Conservation (phyloP, 1,140 invertebrate species). For the Drosophila burlai region DNA sequence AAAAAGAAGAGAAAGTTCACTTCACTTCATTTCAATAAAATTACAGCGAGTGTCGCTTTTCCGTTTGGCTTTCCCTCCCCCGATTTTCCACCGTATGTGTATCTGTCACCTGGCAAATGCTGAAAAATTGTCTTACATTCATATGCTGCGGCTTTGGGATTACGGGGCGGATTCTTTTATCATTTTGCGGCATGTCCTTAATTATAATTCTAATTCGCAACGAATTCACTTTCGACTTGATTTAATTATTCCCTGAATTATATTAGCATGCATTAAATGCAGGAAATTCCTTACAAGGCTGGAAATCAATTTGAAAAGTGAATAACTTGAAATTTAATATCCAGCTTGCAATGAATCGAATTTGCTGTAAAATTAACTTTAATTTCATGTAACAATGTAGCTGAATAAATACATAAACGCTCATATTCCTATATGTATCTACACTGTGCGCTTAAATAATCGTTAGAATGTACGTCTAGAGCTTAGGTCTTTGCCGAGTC, state of each 20-base stretch:
- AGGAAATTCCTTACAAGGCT: not conserved
- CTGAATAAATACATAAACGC: slow-evolving; percentile 3
- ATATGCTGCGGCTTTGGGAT: slow-evolving; percentile 27
- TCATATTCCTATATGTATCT: not conserved
- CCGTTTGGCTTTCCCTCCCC: not conserved
- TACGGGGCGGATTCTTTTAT: slow-evolving; percentile 19
- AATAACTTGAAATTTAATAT: not conserved
- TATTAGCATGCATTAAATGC: slow-evolving; percentile 9
- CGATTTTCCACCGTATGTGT: slow-evolving; percentile 9
- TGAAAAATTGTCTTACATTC: slow-evolving; percentile 48
- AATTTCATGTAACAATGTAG: not conserved
- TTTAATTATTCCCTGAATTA: slow-evolving; percentile 27
- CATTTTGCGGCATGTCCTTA: slow-evolving; percentile 48
- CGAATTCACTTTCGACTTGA: slow-evolving; percentile 29
- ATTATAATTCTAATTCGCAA: slow-evolving; percentile 44
- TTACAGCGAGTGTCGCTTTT: slow-evolving; percentile 43
- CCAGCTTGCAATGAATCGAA: not conserved
- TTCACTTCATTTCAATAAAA: slow-evolving; percentile 67
- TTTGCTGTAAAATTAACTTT: slow-evolving; percentile 1
- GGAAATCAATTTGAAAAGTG: slow-evolving; percentile 3
- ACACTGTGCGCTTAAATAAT: not conserved
- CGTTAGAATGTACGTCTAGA: not conserved
- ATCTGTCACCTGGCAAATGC: slow-evolving; percentile 48
- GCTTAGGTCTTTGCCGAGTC: not conserved
- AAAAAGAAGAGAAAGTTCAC: slow-evolving; percentile 25